Percentiles rank a stretch among this genome's conserved stretches.
Conservation (phyloP, 2,113 vertebrate species). For the Prietella phreatophila region DNA sequence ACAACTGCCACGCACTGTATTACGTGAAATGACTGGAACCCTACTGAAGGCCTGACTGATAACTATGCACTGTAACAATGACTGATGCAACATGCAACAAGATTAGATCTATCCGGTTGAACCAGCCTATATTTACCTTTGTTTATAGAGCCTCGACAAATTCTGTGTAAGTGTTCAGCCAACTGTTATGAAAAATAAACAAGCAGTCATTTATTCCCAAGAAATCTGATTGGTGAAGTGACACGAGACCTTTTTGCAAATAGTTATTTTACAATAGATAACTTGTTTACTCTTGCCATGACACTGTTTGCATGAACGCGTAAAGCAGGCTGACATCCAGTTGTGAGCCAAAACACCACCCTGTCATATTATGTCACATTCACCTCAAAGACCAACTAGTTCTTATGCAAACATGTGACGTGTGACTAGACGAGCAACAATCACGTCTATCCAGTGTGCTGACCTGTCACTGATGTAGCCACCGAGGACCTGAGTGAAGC, state of each 20-base stretch:
- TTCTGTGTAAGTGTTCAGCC: background rate
- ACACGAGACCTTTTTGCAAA: background rate
- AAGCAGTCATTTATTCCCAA: background rate
- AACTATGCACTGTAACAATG: background rate
- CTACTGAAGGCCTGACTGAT: background rate
- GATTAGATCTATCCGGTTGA: background rate
- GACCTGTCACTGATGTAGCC: constrained; percentile 90
- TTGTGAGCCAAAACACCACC: background rate
- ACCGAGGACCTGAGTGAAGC: constrained; percentile 89
- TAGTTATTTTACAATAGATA: background rate
- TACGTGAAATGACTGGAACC: background rate
- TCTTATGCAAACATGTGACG: background rate
- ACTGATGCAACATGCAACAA: background rate
- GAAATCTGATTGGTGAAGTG: background rate
- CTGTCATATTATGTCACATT: background rate
- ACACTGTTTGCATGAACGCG: background rate
- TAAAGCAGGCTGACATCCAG: background rate
- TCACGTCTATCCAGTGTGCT: background rate
- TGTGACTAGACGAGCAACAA: background rate
- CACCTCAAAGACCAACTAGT: background rate
- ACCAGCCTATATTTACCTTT: background rate
- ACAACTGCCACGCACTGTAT: background rate
- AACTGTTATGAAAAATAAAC: background rate
- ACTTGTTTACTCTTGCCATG: background rate
- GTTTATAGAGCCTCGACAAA: background rate